Percentiles rank a stretch among this genome's conserved stretches.
Conservation (phyloP, 1,140 invertebrate genomes). For the Euschistus heros region DNA sequence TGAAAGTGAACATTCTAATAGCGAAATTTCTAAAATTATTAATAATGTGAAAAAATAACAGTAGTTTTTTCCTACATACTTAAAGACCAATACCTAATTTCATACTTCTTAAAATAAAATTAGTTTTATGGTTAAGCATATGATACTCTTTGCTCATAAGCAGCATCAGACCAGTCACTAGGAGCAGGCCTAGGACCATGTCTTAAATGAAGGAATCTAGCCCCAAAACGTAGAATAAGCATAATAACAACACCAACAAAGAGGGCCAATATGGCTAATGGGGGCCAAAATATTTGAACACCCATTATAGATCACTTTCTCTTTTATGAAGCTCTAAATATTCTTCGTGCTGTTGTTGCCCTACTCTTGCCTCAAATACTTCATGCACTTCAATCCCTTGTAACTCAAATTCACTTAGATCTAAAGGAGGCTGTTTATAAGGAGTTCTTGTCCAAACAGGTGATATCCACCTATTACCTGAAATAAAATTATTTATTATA, state of each 20-base stretch:
- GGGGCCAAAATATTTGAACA: constrained; percentile 60
- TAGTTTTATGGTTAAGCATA: constrained; percentile 28
- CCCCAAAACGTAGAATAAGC: constrained; percentile 56
- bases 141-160: constrained; percentile 52
- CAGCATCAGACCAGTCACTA: constrained; percentile 45
- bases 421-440: constrained; percentile 68
- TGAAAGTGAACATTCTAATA: too few species aligned
- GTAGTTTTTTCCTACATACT: too few species aligned
- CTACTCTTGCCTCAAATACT: constrained; percentile 32
- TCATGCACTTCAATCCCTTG: constrained; percentile 30
- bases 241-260: constrained; percentile 64
- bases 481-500: too few species aligned
- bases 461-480: constrained; percentile 71
- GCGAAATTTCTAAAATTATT: too few species aligned
- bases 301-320: constrained; percentile 63
- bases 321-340: constrained; percentile 65
- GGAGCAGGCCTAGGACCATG: constrained; percentile 45
- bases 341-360: constrained; percentile 32
- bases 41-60: too few species aligned
- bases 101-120: too few species aligned
- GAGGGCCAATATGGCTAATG: constrained; percentile 53
- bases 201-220: constrained; percentile 51
- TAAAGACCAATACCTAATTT: too few species aligned
- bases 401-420: constrained; percentile 58
- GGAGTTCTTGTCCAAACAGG: constrained; percentile 72